Conservation (phyloP, 1,140 invertebrate genomes). For the Uloborus diversus region DNA sequence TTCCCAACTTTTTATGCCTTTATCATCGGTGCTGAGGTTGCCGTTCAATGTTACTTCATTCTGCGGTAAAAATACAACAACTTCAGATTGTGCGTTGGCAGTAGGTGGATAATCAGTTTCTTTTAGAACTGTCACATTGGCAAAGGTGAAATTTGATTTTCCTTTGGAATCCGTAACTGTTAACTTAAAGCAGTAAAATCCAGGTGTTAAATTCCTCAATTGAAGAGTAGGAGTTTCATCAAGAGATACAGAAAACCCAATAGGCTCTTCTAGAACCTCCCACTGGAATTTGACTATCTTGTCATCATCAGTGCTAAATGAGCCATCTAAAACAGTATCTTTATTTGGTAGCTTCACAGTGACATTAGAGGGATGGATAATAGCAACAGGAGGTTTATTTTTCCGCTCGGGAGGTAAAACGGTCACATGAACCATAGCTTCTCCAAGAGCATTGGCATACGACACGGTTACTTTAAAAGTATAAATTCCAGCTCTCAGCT, state of each 20-base stretch:
- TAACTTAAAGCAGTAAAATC: constrained; percentile 71
- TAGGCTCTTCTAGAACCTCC: constrained; percentile 88
- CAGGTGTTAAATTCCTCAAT: constrained; percentile 81
- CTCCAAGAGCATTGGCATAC: constrained; percentile 77
- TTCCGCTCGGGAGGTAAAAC: constrained; percentile 84
- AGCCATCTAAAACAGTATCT: constrained; percentile 88
- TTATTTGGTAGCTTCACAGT: constrained; percentile 88
- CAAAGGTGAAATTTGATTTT: constrained; percentile 84
- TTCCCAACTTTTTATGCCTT: constrained; percentile 90
- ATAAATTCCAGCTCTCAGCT: constrained; percentile 79
- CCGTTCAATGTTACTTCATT: constrained; percentile 90
- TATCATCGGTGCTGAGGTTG: constrained; percentile 89
- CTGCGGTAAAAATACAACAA: constrained; percentile 85
- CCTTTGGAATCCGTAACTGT: constrained; percentile 93
- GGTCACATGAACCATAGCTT: constrained; percentile 88
- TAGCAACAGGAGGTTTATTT: constrained; percentile 84
- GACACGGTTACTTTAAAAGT: constrained; percentile 87
- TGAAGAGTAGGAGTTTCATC: constrained; percentile 83
- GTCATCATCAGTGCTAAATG: constrained; percentile 80
- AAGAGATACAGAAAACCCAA: constrained; percentile 79
- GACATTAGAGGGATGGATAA: constrained; percentile 84
- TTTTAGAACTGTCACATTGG: constrained; percentile 90
- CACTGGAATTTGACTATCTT: constrained; percentile 84
- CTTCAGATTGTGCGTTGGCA: constrained; percentile 90
- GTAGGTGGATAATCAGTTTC: constrained; percentile 93